Conservation (phyloP, 2,888 invertebrate species). For the Apocheima hispidaria region DNA sequence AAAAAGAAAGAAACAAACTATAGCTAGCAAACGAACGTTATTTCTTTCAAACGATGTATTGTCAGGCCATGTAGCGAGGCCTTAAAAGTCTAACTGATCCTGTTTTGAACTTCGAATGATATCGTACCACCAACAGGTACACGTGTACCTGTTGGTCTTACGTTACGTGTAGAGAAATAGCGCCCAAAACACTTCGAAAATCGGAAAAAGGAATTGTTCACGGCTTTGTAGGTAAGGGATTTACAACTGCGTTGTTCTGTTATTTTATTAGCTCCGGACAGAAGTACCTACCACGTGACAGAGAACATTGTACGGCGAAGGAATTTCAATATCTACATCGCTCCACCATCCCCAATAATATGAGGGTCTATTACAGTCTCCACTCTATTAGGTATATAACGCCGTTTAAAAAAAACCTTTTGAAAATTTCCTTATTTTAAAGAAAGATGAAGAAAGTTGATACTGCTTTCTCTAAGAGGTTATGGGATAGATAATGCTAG, state of each 20-base stretch:
- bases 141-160: too few relatives aligned
- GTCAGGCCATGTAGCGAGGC: too few relatives aligned
- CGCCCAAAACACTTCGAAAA: conserved; percentile 36
- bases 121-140: too few relatives aligned
- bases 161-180: conserved; percentile 4
- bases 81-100: too few relatives aligned
- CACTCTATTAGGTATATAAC: neutral
- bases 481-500: neutral
- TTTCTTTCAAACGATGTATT: too few relatives aligned
- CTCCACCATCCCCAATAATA: neutral
- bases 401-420: neutral
- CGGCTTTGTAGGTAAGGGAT: conserved; percentile 37
- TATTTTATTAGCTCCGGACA: conserved; percentile 51
- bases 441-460: neutral
- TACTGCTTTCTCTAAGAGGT: neutral
- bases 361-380: neutral
- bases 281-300: neutral
- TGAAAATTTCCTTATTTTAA: neutral
- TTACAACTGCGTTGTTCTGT: conserved; percentile 51
- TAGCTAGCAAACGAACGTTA: too few relatives aligned
- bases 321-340: neutral
- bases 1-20: too few relatives aligned
- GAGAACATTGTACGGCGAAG: neutral
- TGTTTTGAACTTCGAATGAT: too few relatives aligned
- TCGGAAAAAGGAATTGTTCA: conserved; percentile 39